These are phyloP conservation scores for Salpingus planirostris DNA, from an alignment of 2,888 invertebrate species.

Conservation along the genomic window DNA sequence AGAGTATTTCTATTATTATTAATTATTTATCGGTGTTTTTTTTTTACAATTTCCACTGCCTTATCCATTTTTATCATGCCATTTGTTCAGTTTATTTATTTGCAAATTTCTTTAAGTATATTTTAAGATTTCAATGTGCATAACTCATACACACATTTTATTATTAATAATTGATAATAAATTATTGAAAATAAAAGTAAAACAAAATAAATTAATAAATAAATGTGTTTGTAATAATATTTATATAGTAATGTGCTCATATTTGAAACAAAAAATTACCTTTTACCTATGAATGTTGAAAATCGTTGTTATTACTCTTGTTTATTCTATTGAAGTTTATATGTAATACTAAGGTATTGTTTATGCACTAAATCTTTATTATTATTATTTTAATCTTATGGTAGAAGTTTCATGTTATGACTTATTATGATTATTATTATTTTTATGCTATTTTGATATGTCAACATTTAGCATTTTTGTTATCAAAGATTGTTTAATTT, in stretches of 20 bases:
- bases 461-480: constrained; percentile 36
- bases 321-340: constrained; percentile 41
- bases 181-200: too few relatives aligned
- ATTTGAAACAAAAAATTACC: constrained; percentile 17
- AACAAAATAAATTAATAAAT: constrained; percentile 2
- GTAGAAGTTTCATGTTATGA: constrained; percentile 30
- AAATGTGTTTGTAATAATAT: constrained; percentile 18
- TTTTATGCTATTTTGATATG: constrained; percentile 36
- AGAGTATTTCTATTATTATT: constrained; percentile 20
- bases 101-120: constrained; percentile 14
- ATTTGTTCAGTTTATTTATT: constrained; percentile 25
- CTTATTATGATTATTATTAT: too few relatives aligned
- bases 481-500: constrained; percentile 36
- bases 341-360: constrained; percentile 32
- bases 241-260: constrained; percentile 27
- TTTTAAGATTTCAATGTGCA: constrained; percentile 12
- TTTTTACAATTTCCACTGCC: constrained; percentile 32
- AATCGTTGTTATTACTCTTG: constrained; percentile 40
- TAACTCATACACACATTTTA: constrained; percentile 14
- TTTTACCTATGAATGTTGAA: constrained; percentile 35
- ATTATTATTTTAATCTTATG: constrained; percentile 22
- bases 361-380: constrained; percentile 31
- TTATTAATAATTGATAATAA: too few relatives aligned
- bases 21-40: constrained; percentile 30
- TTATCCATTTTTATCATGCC: constrained; percentile 33